Evolutionary conservation across 2,797 vertebrate species (phyloP).

Genomic region (Strix occidentalis): DNA sequence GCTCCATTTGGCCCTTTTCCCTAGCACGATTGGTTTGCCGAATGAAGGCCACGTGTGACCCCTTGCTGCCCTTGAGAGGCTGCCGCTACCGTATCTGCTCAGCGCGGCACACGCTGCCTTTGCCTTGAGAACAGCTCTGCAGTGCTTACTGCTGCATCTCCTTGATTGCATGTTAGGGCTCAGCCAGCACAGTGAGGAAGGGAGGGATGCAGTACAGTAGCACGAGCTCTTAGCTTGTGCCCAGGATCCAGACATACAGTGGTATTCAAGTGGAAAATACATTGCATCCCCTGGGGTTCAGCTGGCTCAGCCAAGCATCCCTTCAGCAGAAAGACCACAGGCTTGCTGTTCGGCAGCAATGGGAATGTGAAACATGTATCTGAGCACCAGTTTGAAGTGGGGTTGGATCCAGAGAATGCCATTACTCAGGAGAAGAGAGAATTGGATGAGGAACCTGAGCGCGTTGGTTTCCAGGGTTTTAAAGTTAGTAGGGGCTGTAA

Average conservation of each 20-base stretch:
- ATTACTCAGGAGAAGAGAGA: background rate
- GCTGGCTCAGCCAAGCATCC: background rate
- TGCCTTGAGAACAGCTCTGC: background rate
- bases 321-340: background rate
- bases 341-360: background rate
- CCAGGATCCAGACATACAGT: background rate
- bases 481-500: background rate
- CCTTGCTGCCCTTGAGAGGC: background rate
- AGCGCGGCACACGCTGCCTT: background rate
- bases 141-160: background rate
- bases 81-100: background rate
- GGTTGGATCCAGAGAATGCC: background rate
- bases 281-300: background rate
- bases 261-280: background rate
- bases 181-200: background rate
- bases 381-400: background rate
- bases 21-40: background rate
- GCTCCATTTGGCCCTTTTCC: background rate
- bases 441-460: background rate
- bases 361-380: accelerated
- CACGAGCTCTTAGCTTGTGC: background rate
- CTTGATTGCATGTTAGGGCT: accelerated
- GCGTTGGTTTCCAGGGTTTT: background rate
- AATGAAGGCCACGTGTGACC: background rate
- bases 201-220: background rate